Base-by-base conservation (phyloP, 2,113 vertebrate genomes). In the Eupsittula cactorum region DNA sequence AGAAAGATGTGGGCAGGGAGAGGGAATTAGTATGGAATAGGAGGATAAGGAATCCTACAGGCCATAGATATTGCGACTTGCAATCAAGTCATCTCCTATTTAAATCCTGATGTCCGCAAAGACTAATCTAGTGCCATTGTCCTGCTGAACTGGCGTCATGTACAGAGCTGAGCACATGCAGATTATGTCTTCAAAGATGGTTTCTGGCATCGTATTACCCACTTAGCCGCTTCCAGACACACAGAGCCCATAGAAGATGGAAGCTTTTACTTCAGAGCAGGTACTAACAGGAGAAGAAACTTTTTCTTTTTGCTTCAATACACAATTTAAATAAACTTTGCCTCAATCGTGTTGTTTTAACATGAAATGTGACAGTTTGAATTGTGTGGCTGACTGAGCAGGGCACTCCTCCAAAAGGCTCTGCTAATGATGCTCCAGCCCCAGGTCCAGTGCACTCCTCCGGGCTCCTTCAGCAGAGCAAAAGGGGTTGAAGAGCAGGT, bases 61-160 rank as follows among this genome's bases (percentile, higher is more conserved):
- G 75, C 25, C 77, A 33, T 0, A 4, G 57, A 7, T 16, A 44
- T 0, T 52, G 50, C 1, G 0, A 42, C 15, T 5, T 0, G 27
- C n/a, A 16, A 64, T 19, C 73, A 49, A 75, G 75, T 20, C 46
- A 29, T 83, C 7, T 16, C 69, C 47, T n/a, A 1, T 35, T 88
- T 19, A 31, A 82, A 65, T 7, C 60, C 55, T 9, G 42, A 46
- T 65, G 65, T 6, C 69, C 10, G 2, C 2, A 0, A 55, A 68
- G 83, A 15, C 31, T 10, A 2, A 87, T 68, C 74, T 31, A 7
- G 16, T 18, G 28, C n/a, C 55, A 3, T 3, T 19, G 49, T 42
- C 67, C 82, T 29, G 35, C 4, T 33, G 75, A 67, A 44, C 70
- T 1, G 6, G 44, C 82, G 75, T 37, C 73, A 12, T 4, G 69